Evolutionary conservation across 2,888 invertebrate species (phyloP).

Genomic region (Euproctis similis): DNA sequence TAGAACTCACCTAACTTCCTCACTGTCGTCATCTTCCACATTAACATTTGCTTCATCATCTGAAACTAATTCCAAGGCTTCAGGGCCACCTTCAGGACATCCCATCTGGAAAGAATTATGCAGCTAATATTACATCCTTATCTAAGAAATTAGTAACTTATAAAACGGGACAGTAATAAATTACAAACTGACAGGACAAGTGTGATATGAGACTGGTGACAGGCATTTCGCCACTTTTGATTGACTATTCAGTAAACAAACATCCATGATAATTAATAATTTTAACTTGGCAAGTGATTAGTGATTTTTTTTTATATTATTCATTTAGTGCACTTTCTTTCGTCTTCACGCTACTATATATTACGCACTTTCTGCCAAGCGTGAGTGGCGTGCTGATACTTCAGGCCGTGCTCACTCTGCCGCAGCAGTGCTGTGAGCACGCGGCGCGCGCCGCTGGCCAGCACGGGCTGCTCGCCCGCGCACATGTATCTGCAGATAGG

Average conservation of each 20-base stretch:
- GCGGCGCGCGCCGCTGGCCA: slow-evolving; percentile 68
- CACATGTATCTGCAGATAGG: slow-evolving; percentile 81
- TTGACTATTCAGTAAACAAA: too few relatives aligned
- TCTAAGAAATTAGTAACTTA: too few relatives aligned
- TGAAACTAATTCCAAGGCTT: slow-evolving; percentile 77
- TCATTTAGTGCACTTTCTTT: too few relatives aligned
- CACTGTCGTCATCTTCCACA: slow-evolving; percentile 20
- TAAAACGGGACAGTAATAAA: too few relatives aligned
- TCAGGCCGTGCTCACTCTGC: slow-evolving; percentile 77
- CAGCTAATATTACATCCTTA: not conserved
- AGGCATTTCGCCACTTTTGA: too few relatives aligned
- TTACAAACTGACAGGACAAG: too few relatives aligned
- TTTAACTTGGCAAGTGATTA: too few relatives aligned
- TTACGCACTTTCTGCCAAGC: slow-evolving; percentile 85
- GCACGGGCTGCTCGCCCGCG: slow-evolving; percentile 61
- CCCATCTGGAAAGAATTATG: slow-evolving; percentile 80
- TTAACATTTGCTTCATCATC: slow-evolving; percentile 41
- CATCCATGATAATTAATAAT: too few relatives aligned
- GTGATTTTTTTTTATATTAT: too few relatives aligned
- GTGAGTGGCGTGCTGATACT: slow-evolving; percentile 53
- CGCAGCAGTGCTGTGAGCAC: slow-evolving; percentile 82
- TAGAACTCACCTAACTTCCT: slow-evolving; percentile 19
- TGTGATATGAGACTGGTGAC: too few relatives aligned
- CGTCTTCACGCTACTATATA: too few relatives aligned
- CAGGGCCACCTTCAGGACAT: slow-evolving; percentile 81